Percentiles rank a stretch among this genome's conserved stretches.
phyloP scores from a whole-genome alignment of 1,140 invertebrate genomes.

The Cyrtorhinus lividipennis region DNA sequence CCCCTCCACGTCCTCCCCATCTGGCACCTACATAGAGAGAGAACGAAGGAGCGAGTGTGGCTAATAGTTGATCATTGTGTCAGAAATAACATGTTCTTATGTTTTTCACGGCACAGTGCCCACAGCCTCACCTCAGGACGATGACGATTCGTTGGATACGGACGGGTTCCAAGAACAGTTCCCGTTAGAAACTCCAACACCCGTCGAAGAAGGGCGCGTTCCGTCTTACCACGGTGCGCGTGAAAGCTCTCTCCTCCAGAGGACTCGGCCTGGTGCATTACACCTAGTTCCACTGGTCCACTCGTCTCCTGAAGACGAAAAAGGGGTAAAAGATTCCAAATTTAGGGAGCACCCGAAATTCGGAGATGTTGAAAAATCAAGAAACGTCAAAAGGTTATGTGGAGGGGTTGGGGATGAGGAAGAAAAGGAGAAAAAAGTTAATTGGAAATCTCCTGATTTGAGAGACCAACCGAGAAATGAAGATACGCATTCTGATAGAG shows the following conservation, averaged over 20 bases:
- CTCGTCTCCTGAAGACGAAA: conserved; percentile 31
- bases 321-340: conserved; percentile 34
- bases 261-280: conserved; percentile 9
- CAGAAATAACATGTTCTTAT: conserved; percentile 21
- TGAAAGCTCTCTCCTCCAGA: conserved; percentile 14
- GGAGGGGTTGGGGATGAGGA: conserved; percentile 31
- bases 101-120: conserved; percentile 26
- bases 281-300: conserved; percentile 13
- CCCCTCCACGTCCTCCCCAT: conserved; percentile 14
- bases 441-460: conserved; percentile 11
- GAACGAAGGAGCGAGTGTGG: conserved; percentile 19
- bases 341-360: conserved; percentile 30
- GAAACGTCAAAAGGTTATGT: conserved; percentile 30
- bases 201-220: not conserved
- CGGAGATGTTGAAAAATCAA: conserved; percentile 26
- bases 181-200: conserved; percentile 31
- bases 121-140: conserved; percentile 34
- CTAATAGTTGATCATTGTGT: conserved; percentile 16
- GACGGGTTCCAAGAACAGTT: conserved; percentile 36
- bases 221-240: conserved; percentile 3
- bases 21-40: conserved; percentile 17
- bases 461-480: conserved; percentile 1
- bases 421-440: conserved; percentile 19
- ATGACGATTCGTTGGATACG: conserved; percentile 36
- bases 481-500: conserved; percentile 25